phyloP scores from a whole-genome alignment of 2,888 invertebrate genomes.

The Patella depressa region DNA sequence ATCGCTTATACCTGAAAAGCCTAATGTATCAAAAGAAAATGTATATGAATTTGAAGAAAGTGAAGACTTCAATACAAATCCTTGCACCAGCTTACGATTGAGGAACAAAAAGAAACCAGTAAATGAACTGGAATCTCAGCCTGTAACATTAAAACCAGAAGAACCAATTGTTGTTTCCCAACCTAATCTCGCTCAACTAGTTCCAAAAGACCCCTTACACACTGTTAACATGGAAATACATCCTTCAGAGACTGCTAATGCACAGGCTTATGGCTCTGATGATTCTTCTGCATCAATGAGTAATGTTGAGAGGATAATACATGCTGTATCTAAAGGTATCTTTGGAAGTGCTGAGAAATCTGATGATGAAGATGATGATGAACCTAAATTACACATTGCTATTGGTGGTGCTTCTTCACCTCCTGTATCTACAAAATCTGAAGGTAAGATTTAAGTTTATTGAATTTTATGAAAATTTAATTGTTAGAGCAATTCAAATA shows the following conservation, averaged over 20 bases:
- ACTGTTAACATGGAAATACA: slow-evolving; percentile 15
- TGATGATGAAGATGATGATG: slow-evolving; percentile 22
- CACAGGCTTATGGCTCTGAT: not conserved
- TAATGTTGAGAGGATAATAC: slow-evolving; percentile 89
- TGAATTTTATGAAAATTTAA: too few species aligned
- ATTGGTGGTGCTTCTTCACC: not conserved
- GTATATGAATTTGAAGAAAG: slow-evolving; percentile 61
- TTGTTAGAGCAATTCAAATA: too few species aligned
- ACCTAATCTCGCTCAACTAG: slow-evolving; percentile 3
- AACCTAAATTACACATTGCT: slow-evolving; percentile 17
- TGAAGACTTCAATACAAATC: slow-evolving; percentile 46
- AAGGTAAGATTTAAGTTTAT: not conserved
- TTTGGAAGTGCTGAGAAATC: slow-evolving; percentile 50
- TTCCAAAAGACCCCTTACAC: slow-evolving; percentile 27
- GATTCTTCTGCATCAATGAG: slow-evolving; percentile 37
- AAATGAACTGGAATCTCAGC: slow-evolving; percentile 18
- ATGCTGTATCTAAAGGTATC: slow-evolving; percentile 85
- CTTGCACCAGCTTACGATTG: slow-evolving; percentile 27
- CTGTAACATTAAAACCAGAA: slow-evolving; percentile 14
- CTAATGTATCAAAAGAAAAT: slow-evolving; percentile 41
- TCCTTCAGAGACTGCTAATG: slow-evolving; percentile 12
- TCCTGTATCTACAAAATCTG: slow-evolving; percentile 9
- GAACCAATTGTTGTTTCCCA: slow-evolving; percentile 1
- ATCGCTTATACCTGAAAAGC: slow-evolving; percentile 24
- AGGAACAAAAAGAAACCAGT: slow-evolving; percentile 35